These are phyloP conservation scores for Pseudomyrmex concolor DNA, from an alignment of 1,140 invertebrate species.

Conservation along the genomic window DNA sequence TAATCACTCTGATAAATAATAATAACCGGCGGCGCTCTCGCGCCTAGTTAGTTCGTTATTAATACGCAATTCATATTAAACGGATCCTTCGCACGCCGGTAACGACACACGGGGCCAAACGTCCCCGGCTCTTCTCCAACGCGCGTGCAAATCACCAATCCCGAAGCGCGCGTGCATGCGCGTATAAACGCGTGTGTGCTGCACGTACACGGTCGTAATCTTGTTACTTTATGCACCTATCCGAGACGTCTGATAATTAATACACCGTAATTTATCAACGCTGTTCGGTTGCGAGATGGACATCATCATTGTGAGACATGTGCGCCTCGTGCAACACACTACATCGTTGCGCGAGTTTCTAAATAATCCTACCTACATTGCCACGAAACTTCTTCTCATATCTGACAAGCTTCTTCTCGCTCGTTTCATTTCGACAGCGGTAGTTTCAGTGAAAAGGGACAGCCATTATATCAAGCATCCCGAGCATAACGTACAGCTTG, in stretches of 20 bases:
- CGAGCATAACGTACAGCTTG: slow-evolving; percentile 7
- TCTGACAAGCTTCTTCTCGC: slow-evolving; percentile 32
- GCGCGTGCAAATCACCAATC: neutral
- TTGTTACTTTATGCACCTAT: slow-evolving; percentile 54
- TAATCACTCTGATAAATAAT: slow-evolving; percentile 84
- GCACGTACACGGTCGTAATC: slow-evolving; percentile 10
- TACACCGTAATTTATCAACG: slow-evolving; percentile 68
- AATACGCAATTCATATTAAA: slow-evolving; percentile 85
- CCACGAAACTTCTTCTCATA: neutral
- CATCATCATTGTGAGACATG: slow-evolving; percentile 28
- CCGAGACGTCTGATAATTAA: slow-evolving; percentile 67
- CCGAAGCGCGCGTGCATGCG: neutral
- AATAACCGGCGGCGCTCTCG: slow-evolving; percentile 78
- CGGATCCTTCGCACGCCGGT: slow-evolving; percentile 68
- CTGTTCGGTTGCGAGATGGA: slow-evolving; percentile 5
- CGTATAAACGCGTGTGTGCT: neutral
- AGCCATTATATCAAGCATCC: slow-evolving; percentile 9
- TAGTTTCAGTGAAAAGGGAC: slow-evolving; percentile 26
- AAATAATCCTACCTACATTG: slow-evolving; percentile 8
- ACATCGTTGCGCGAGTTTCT: slow-evolving; percentile 12
- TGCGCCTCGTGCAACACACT: neutral
- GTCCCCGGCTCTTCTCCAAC: slow-evolving; percentile 2
- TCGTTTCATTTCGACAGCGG: slow-evolving; percentile 17
- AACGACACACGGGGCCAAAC: slow-evolving; percentile 62
- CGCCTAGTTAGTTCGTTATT: slow-evolving; percentile 83